Conservation (phyloP, 2,888 invertebrate species). For the Antheraea assamensis region DNA sequence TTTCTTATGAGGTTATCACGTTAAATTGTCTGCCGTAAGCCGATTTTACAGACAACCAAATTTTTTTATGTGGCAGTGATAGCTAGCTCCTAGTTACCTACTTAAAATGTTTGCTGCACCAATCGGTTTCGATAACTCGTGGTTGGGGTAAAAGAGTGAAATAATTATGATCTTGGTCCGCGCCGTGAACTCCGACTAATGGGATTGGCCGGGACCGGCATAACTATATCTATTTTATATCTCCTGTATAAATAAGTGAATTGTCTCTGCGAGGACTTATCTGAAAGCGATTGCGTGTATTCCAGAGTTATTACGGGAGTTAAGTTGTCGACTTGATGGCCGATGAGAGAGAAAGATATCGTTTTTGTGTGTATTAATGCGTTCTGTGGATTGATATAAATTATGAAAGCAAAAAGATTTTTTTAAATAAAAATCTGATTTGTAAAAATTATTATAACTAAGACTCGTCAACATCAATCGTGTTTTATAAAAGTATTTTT, state of each 20-base stretch:
- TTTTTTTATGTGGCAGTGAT: no score
- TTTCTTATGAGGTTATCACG: no score
- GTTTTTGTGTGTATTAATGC: neutral
- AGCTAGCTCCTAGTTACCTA: no score
- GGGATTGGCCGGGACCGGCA: conserved; percentile 43
- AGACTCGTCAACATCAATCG: neutral
- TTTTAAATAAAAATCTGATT: neutral
- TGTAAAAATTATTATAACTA: neutral
- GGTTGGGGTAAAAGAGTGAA: conserved; percentile 39
- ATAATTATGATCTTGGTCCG: conserved; percentile 46
- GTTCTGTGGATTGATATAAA: neutral
- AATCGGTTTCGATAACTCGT: conserved; percentile 20
- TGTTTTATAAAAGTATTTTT: no score
- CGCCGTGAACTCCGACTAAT: conserved; percentile 42
- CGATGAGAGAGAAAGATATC: neutral
- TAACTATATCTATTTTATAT: conserved; percentile 30
- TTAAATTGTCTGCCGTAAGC: no score
- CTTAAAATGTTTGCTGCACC: no score
- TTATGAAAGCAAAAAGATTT: neutral
- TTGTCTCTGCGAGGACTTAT: conserved; percentile 15
- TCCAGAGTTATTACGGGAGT: conserved; percentile 13
- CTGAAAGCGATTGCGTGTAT: conserved; percentile 15
- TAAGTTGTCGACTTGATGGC: conserved; percentile 13
- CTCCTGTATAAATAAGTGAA: conserved; percentile 19
- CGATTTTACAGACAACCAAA: no score